Evolutionary conservation across 2,113 vertebrate genomes (phyloP).

Genomic region (Pseudonaja textilis): DNA sequence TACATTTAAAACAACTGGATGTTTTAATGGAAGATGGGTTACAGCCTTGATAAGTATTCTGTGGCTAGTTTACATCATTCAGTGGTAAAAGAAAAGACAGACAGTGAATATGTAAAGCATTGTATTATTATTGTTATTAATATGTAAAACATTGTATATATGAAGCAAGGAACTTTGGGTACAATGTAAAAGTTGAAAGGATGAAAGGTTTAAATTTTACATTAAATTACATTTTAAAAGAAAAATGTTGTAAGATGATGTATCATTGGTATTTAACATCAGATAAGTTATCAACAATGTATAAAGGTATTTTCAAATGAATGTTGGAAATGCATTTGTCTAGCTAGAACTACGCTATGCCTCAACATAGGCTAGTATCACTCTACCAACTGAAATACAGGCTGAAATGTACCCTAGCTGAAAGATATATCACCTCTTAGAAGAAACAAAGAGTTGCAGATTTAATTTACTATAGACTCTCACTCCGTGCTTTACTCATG

Average conservation of each 20-base stretch:
- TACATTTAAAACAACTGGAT: neutral
- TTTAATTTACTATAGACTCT: neutral
- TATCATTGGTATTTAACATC: too few species aligned
- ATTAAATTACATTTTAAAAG: too few species aligned
- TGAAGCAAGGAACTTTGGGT: too few species aligned
- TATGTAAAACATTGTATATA: too few species aligned
- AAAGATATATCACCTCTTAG: neutral
- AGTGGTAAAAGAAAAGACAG: neutral
- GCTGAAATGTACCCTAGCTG: neutral
- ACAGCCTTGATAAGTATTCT: constrained; percentile 23
- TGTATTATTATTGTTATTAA: too few species aligned
- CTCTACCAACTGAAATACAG: neutral
- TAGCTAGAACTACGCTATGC: neutral
- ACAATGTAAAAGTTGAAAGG: neutral
- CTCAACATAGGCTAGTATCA: neutral
- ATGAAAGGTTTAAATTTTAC: neutral
- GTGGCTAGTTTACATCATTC: constrained; percentile 23
- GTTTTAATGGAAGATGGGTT: constrained; percentile 43
- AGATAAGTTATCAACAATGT: too few species aligned
- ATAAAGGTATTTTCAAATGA: too few species aligned
- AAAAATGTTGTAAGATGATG: too few species aligned
- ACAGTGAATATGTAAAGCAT: neutral
- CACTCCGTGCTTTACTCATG: neutral
- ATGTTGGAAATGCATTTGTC: neutral
- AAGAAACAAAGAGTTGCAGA: neutral